These are phyloP conservation scores for Pinna nobilis DNA, from an alignment of 1,140 invertebrate species.

Conservation along the genomic window DNA sequence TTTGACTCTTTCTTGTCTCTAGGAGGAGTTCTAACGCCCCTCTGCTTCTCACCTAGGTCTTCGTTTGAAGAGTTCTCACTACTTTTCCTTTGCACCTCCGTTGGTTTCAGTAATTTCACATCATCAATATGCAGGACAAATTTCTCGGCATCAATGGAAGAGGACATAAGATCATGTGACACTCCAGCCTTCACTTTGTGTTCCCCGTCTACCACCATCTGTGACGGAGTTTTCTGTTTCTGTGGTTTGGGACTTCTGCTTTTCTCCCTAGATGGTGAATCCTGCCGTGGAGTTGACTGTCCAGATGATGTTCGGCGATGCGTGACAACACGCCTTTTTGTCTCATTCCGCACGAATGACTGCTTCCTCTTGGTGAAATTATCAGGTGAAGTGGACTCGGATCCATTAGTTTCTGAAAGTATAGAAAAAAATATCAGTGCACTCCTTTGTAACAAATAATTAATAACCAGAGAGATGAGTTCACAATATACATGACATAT, in stretches of 20 bases:
- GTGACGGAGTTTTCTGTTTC: conserved; percentile 16
- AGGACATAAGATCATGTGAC: conserved; percentile 22
- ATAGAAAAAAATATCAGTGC: no score
- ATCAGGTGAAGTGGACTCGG: conserved; percentile 12
- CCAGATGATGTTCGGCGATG: conserved; percentile 63
- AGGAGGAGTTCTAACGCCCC: conserved; percentile 51
- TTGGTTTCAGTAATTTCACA: conserved; percentile 33
- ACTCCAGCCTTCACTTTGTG: conserved; percentile 15
- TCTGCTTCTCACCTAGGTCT: conserved; percentile 6
- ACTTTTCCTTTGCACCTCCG: conserved; percentile 30
- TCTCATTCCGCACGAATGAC: conserved; percentile 63
- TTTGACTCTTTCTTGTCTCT: conserved; percentile 52
- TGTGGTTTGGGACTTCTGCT: conserved; percentile 29
- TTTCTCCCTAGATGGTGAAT: conserved; percentile 33
- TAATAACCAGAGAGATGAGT: no score
- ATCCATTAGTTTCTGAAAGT: neutral
- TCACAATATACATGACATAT: no score
- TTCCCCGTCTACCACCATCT: conserved; percentile 2
- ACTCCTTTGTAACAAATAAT: no score
- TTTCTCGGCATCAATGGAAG: conserved; percentile 34
- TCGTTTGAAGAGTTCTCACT: neutral
- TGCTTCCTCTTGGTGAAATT: conserved; percentile 45
- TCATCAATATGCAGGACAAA: conserved; percentile 42
- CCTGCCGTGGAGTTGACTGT: conserved; percentile 57
- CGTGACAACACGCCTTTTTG: conserved; percentile 60